These are phyloP conservation scores for Leptoteleia sp. DNA, from an alignment of 1,140 invertebrate species.

Conservation along the genomic window DNA sequence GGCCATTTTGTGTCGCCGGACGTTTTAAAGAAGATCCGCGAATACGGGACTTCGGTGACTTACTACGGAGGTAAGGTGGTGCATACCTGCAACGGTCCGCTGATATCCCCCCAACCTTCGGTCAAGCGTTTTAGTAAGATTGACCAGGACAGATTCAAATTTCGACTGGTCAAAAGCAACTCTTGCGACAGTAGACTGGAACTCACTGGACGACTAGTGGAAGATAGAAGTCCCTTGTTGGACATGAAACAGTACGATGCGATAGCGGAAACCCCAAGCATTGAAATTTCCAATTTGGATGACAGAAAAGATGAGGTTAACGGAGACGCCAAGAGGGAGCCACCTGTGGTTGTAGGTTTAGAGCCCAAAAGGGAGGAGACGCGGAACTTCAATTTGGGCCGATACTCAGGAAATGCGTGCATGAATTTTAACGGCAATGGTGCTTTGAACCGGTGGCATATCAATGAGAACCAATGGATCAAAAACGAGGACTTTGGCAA, in stretches of 20 bases:
- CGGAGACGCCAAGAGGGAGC: constrained; percentile 72
- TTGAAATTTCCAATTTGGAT: constrained; percentile 73
- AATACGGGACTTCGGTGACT: constrained; percentile 91
- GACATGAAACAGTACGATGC: constrained; percentile 66
- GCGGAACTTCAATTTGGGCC: constrained; percentile 75
- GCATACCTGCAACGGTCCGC: constrained; percentile 84
- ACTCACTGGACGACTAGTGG: constrained; percentile 83
- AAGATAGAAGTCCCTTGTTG: constrained; percentile 41
- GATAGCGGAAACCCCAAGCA: constrained; percentile 76
- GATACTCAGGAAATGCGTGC: constrained; percentile 63
- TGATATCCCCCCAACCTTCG: constrained; percentile 83
- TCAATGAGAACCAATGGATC: constrained; percentile 76
- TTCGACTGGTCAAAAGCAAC: constrained; percentile 90
- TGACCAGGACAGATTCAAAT: constrained; percentile 84
- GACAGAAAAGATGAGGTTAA: constrained; percentile 59
- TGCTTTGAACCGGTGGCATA: constrained; percentile 76
- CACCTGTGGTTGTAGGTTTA: constrained; percentile 75
- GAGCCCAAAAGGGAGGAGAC: constrained; percentile 79
- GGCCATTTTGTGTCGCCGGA: constrained; percentile 88
- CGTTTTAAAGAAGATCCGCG: constrained; percentile 91
- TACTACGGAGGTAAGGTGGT: constrained; percentile 92
- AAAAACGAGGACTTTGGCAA: constrained; percentile 85
- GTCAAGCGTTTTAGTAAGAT: constrained; percentile 84
- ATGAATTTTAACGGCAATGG: constrained; percentile 68
- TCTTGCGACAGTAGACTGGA: constrained; percentile 91